Evolutionary conservation across 2,797 vertebrate species (phyloP).

Genomic region (Lycodopsis pacificus): DNA sequence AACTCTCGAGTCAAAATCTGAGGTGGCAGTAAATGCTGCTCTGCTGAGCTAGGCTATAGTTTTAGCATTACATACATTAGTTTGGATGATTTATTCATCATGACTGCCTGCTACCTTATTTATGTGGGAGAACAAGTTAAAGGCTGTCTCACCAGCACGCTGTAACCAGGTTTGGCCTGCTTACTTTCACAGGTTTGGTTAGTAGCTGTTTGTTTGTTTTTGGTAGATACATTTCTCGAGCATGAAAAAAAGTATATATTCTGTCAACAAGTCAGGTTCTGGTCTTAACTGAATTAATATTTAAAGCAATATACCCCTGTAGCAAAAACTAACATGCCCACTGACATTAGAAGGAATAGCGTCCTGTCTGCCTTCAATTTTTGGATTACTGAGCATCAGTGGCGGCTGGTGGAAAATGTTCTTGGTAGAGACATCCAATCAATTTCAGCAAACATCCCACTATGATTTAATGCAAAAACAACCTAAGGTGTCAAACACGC

Average conservation of each 20-base stretch:
- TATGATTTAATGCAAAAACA: too few relatives aligned
- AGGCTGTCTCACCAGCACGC: neutral
- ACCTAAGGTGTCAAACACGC: too few relatives aligned
- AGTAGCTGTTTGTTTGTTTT: too few relatives aligned
- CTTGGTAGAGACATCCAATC: too few relatives aligned
- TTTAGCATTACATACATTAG: neutral
- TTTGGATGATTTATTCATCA: neutral
- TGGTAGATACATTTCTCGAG: neutral
- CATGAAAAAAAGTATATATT: neutral
- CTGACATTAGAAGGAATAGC: neutral
- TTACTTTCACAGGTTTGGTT: too few relatives aligned
- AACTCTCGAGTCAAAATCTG: neutral
- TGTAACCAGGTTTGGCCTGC: neutral
- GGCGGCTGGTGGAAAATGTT: too few relatives aligned
- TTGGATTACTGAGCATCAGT: conserved; percentile 6
- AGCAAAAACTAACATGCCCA: neutral
- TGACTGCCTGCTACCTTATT: neutral
- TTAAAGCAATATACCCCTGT: neutral
- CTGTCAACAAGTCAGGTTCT: neutral
- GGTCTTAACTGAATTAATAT: neutral
- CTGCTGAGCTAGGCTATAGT: neutral
- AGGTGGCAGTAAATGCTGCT: neutral
- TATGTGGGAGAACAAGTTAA: neutral
- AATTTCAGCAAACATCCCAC: too few relatives aligned
- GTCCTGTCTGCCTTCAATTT: conserved; percentile 7